These are phyloP conservation scores for Nephrocerus scutellatus DNA, from an alignment of 2,888 invertebrate genomes.

Conservation along the genomic window DNA sequence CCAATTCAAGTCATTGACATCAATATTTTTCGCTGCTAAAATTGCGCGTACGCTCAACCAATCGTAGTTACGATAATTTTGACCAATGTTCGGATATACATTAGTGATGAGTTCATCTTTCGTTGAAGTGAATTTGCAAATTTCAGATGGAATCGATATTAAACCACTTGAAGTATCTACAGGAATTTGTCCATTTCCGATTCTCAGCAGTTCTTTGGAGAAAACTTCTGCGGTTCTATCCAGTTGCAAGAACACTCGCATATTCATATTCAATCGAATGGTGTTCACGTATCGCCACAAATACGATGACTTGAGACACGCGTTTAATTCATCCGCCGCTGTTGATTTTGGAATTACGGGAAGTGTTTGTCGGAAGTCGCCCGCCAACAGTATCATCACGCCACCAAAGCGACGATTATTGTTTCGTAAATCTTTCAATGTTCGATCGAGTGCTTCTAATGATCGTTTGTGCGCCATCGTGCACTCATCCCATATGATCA, in stretches of 20 bases:
- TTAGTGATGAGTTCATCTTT: slow-evolving; percentile 7
- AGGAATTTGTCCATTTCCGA: slow-evolving; percentile 6
- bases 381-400: too few relatives aligned
- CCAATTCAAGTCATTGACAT: slow-evolving; percentile 8
- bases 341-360: slow-evolving; percentile 6
- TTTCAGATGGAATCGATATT: slow-evolving; percentile 5
- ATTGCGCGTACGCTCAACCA: slow-evolving; percentile 7
- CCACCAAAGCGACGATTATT: too few relatives aligned
- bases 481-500: too few relatives aligned
- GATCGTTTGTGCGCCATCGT: too few relatives aligned
- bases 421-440: too few relatives aligned
- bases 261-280: slow-evolving; percentile 4
- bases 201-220: slow-evolving; percentile 8
- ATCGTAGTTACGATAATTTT: slow-evolving; percentile 11
- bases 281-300: slow-evolving; percentile 5
- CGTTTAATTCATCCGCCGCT: slow-evolving; percentile 9
- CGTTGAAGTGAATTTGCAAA: slow-evolving; percentile 6
- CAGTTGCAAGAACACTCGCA: slow-evolving; percentile 11
- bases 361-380: not conserved
- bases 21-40: slow-evolving; percentile 11
- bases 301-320: slow-evolving; percentile 8
- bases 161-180: slow-evolving; percentile 5
- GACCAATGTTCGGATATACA: slow-evolving; percentile 11
- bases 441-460: too few relatives aligned
- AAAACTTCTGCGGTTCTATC: slow-evolving; percentile 9